These are phyloP conservation scores for Drosophila mojavensis DNA, from an alignment of 1,140 invertebrate genomes.

Conservation along the genomic window DNA sequence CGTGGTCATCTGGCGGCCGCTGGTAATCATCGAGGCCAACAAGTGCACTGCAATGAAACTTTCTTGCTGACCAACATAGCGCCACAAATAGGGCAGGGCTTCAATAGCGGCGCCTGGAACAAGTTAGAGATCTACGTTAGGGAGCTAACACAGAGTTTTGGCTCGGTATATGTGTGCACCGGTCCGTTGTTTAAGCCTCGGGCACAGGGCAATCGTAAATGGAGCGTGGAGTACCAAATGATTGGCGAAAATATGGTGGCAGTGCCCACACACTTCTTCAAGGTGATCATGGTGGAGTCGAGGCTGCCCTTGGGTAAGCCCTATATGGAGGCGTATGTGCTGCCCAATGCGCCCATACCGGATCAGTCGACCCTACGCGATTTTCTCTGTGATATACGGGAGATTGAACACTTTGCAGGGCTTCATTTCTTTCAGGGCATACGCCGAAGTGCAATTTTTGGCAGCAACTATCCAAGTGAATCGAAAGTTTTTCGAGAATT, in stretches of 20 bases:
- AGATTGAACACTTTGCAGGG: constrained; percentile 95
- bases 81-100: constrained; percentile 98
- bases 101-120: constrained; percentile 97
- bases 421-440: constrained; percentile 95
- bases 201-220: constrained; percentile 91
- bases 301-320: constrained; percentile 86
- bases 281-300: constrained; percentile 93
- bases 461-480: constrained; percentile 63
- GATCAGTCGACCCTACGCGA: constrained; percentile 88
- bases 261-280: constrained; percentile 99
- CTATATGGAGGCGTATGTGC: constrained; percentile 96
- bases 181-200: constrained; percentile 97
- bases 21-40: constrained; percentile 93
- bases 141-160: constrained; percentile 90
- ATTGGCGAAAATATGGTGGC: constrained; percentile 97
- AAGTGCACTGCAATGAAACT: constrained; percentile 92
- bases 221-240: constrained; percentile 97
- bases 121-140: constrained; percentile 70
- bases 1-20: constrained; percentile 98
- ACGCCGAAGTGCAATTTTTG: constrained; percentile 78
- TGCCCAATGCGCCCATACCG: constrained; percentile 95
- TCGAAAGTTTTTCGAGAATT: constrained; percentile 68
- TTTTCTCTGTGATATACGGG: constrained; percentile 94
- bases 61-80: constrained; percentile 98
- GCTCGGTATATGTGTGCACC: constrained; percentile 97